Evolutionary conservation across 1,140 invertebrate species (phyloP), one percentile per base, ranked within the genome.

Genomic region (Lineus longissimus): DNA sequence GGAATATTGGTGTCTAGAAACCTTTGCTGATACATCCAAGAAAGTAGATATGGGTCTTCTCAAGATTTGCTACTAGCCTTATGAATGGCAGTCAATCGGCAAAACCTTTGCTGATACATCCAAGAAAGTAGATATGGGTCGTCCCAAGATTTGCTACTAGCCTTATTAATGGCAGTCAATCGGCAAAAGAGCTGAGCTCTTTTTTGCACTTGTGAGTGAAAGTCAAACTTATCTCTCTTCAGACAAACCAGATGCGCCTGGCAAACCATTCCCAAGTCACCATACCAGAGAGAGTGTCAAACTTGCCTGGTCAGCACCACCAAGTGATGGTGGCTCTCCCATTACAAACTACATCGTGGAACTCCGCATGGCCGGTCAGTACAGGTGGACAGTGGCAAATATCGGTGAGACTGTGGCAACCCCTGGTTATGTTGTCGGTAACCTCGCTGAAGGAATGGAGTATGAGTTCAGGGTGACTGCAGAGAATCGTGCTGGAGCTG

Each of bases 291-390:
- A 97, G 76, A 92, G 93, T 13, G 93, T 91, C 75, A 95, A 95
- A 74, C 83, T 98, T 0, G 88, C 91, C 72, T 98, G 95, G 95
- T 88, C 93, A 62, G 94, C 94, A 76, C 95, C 95, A 29, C 93
- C 95, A 74, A 93, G 97, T 76, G 95, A 98, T 82, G 95, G 95
- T 73, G 95, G 95, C 41, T 90, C 92, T 76, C 94, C 94, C 7
- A 87, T 97, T 15, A 90, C 90, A 0, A 89, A 93, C 77, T 97
- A 97, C 73, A 83, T 89, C 25, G 89, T 97, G 22, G 94, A 96
- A 79, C 96, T 95, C 82, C 91, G 93, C 87, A 94, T 96, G 70
- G 87, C 91, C 62, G 92, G 93, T 67, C 92, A 89, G 69, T 88
- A 93, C 84, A 85, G 92, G 57, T 97, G 94, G 94, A 88, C 56